These are phyloP conservation scores for Scolopax rusticola DNA, from an alignment of 2,797 vertebrate genomes.

Conservation along the genomic window DNA sequence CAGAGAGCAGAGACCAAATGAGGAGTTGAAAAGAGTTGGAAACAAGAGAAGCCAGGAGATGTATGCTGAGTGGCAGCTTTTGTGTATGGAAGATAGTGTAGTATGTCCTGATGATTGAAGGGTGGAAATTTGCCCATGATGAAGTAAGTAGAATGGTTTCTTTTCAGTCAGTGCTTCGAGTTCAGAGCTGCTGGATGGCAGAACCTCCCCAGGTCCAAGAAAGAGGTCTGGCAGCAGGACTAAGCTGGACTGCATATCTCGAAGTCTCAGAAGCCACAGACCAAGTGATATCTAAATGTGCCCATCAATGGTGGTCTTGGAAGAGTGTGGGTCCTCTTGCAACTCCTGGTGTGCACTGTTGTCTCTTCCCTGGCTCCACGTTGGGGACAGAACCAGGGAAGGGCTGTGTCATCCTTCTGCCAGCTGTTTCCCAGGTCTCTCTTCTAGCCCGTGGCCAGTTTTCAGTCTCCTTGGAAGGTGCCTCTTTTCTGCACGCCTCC, in stretches of 20 bases:
- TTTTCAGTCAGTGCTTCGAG: neutral
- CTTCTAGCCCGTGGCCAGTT: neutral
- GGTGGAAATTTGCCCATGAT: neutral
- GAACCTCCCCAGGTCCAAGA: neutral
- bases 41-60: neutral
- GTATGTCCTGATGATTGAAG: neutral
- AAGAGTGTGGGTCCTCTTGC: neutral
- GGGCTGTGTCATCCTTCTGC: fast-evolving
- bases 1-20: neutral
- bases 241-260: neutral
- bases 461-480: neutral
- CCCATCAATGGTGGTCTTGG: neutral
- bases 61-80: neutral
- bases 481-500: neutral
- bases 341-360: neutral
- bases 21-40: neutral
- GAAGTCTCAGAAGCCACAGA: neutral
- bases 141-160: neutral
- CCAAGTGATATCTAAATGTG: neutral
- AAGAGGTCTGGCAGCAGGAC: neutral
- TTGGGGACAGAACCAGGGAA: neutral
- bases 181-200: neutral
- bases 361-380: neutral
- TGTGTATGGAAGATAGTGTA: neutral
- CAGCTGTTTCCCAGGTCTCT: neutral